Base-by-base conservation (phyloP, 2,888 invertebrate genomes). In the Phortica okadai region DNA sequence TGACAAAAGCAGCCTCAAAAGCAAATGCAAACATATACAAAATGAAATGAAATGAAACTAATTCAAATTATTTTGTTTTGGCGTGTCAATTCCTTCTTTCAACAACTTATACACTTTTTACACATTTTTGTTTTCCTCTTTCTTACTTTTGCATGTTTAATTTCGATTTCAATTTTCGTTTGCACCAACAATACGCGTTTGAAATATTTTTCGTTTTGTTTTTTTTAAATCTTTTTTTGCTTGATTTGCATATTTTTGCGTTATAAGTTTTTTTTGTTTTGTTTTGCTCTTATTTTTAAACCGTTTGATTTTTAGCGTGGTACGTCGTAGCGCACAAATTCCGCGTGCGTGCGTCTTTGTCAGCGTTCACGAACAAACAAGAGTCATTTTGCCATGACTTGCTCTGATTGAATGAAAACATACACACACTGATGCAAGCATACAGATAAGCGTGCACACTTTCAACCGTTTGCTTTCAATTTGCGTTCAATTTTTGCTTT, bases 341-440 rank as follows among this genome's bases (percentile, higher is more conserved):
- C 83, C 85, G 78, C 76, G 76, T 80, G 80, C 84, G 83, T 84
- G 85, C 86, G 83, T 83, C 84, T 83, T 80, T 86, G 79, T 83
- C 81, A 78, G 79, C 81, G 80, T 82, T 81, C 79, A 79, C 82
- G 83, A 81, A 81, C 82, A 82, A 82, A 83, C 82, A 82, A 82
- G 81, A 77, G 14, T 59, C 59, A 25, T 59, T 59, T 16, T 25
- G 58, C n/a, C 58, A 58, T 14, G 21, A 21, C 41, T 66, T 66
- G 66, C 16, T 66, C 44, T 66, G 69, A 69, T 69, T 69, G 69
- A 69, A 69, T 33, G 41, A 1, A 14, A 67, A n/a, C 44, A 44
- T 44, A 7, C 45, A 66, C n/a, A 42, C 66, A 66, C 21, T 21
- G 8, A 41, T 8, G 41, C 42, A 66, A 14, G 42, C 8, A 41